Evolutionary conservation across 2,113 vertebrate genomes (phyloP).

Genomic region (Triplophysa dalaica): DNA sequence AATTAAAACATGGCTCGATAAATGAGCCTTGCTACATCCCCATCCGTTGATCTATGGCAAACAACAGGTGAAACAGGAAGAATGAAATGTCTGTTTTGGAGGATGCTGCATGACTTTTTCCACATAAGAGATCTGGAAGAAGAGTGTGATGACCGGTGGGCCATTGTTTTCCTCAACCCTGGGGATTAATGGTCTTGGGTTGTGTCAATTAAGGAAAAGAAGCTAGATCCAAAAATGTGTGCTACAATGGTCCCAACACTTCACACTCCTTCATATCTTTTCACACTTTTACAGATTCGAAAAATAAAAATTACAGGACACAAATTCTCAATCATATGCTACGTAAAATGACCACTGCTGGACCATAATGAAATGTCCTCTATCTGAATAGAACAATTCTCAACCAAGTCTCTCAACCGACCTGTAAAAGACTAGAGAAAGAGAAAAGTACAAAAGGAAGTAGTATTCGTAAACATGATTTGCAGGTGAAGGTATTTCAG

Average conservation of each 20-base stretch:
- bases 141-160: not conserved
- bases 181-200: not conserved
- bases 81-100: slow-evolving; percentile 57
- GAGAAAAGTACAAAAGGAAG: too few relatives aligned
- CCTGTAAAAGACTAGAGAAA: too few relatives aligned
- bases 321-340: not conserved
- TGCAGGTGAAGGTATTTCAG: not conserved
- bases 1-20: not conserved
- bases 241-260: slow-evolving; percentile 7
- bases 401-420: not conserved
- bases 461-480: not conserved
- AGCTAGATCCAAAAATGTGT: slow-evolving; percentile 6
- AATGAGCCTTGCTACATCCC: not conserved
- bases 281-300: slow-evolving; percentile 21
- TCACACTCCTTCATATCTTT: not conserved
- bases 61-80: slow-evolving; percentile 52
- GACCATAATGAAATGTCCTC: too few relatives aligned
- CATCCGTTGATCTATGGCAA: not conserved
- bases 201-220: slow-evolving; percentile 18
- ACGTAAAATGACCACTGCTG: too few relatives aligned
- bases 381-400: not conserved
- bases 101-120: slow-evolving; percentile 42
- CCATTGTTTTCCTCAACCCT: slow-evolving; percentile 37
- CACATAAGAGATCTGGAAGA: not conserved
- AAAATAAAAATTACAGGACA: not conserved